Evolutionary conservation across 1,140 invertebrate species (phyloP).

Genomic region (Tribolium castaneum): DNA sequence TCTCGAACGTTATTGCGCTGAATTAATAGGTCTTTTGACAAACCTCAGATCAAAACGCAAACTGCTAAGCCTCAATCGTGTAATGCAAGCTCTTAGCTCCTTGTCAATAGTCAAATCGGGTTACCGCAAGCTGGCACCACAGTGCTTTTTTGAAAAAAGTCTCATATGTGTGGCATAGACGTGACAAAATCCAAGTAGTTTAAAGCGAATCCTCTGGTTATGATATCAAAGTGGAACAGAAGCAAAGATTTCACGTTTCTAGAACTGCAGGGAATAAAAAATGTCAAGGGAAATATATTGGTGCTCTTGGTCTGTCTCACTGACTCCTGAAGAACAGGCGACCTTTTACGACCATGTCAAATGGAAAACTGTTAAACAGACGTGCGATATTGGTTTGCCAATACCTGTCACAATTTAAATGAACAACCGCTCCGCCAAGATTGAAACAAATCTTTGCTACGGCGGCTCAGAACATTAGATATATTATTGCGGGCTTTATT

Average conservation of each 20-base stretch:
- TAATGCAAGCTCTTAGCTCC: background rate
- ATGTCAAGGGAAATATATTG: slow-evolving; percentile 30
- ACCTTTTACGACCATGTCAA: slow-evolving; percentile 27
- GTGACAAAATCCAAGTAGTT: slow-evolving; percentile 23
- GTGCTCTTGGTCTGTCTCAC: slow-evolving; percentile 28
- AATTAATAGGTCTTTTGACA: background rate
- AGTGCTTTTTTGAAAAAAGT: background rate
- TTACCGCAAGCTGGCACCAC: background rate
- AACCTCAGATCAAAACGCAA: background rate
- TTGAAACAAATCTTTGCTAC: background rate
- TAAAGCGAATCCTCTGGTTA: slow-evolving; percentile 27
- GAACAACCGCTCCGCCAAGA: background rate
- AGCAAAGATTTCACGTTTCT: slow-evolving; percentile 18
- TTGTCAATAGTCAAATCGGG: background rate
- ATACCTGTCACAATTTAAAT: slow-evolving; percentile 18
- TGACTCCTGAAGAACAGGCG: slow-evolving; percentile 26
- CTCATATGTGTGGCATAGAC: background rate
- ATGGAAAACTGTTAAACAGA: slow-evolving; percentile 34
- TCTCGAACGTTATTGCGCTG: background rate
- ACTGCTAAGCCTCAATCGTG: background rate
- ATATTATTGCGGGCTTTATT: background rate
- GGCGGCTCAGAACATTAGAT: background rate
- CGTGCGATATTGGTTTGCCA: slow-evolving; percentile 23
- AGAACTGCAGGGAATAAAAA: slow-evolving; percentile 24
- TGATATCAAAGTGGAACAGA: slow-evolving; percentile 34